A percentile compares a stretch with the other conserved stretches of the same genome.
Evolutionary conservation across 2,113 vertebrate species (phyloP).

Genomic region (Nerophis lumbriciformis): DNA sequence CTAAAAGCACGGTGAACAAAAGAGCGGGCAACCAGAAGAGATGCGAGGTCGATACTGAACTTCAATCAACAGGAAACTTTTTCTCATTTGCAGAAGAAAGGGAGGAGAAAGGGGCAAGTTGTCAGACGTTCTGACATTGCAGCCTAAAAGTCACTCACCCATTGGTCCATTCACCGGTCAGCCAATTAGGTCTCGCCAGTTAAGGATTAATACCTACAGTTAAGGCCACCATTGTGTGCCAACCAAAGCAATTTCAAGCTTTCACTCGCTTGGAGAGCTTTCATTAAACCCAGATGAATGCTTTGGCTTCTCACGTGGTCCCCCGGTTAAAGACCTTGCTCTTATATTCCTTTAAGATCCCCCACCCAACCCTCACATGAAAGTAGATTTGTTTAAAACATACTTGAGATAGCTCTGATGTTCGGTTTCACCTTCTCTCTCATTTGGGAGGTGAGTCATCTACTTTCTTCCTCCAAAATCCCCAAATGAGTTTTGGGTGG

Average conservation of each 20-base stretch:
- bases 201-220: conserved; percentile 71
- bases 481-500: conserved; percentile 12
- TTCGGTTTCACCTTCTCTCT: conserved; percentile 26
- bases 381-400: neutral
- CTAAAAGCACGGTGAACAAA: conserved; percentile 43
- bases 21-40: conserved; percentile 23
- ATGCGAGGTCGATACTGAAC: conserved; percentile 55
- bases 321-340: conserved; percentile 51
- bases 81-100: conserved; percentile 57
- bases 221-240: conserved; percentile 68
- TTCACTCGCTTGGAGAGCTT: conserved; percentile 60
- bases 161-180: conserved; percentile 54
- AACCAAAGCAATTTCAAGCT: conserved; percentile 67
- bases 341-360: conserved; percentile 38
- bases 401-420: neutral
- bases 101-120: conserved; percentile 36
- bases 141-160: conserved; percentile 47
- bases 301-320: conserved; percentile 49
- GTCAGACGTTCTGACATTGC: conserved; percentile 55
- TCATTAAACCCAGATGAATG: conserved; percentile 74
- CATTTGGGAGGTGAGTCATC: conserved; percentile 27
- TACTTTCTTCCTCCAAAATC: conserved; percentile 20
- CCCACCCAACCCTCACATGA: conserved; percentile 5
- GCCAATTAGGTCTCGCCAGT: conserved; percentile 67
- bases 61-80: conserved; percentile 54